A percentile compares a stretch with the other conserved stretches of the same genome.
These are phyloP conservation scores for Trichacis sp. DNA, from an alignment of 2,888 invertebrate species.

Conservation along the genomic window DNA sequence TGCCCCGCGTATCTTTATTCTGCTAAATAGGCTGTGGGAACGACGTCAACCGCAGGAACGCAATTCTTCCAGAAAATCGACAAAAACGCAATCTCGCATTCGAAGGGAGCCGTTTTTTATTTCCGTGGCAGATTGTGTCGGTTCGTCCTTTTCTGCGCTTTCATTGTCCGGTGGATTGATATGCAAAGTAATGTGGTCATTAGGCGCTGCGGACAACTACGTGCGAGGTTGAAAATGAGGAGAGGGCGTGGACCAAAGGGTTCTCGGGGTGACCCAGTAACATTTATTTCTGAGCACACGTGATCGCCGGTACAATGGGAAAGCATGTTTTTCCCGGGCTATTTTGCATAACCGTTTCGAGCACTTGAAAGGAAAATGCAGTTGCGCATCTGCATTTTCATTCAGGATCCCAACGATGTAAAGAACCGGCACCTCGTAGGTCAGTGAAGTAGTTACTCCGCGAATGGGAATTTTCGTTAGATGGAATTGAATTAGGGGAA, in stretches of 20 bases:
- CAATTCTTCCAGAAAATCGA: neutral
- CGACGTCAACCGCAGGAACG: neutral
- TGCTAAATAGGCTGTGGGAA: conserved; percentile 1
- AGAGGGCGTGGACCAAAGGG: conserved; percentile 29
- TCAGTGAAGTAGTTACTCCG: no score
- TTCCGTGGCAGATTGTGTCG: no score
- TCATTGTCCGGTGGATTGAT: no score
- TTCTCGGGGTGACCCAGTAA: conserved; percentile 30
- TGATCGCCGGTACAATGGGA: conserved; percentile 65
- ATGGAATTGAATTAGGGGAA: no score
- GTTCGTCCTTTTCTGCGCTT: no score
- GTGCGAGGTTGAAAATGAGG: neutral
- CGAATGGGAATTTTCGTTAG: no score
- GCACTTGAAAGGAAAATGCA: conserved; percentile 52
- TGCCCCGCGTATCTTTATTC: neutral
- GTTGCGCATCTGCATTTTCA: conserved; percentile 49
- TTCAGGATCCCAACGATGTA: neutral
- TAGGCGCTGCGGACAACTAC: conserved; percentile 21
- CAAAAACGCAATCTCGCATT: neutral
- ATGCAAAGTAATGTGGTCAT: conserved; percentile 36
- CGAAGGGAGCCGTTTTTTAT: no score
- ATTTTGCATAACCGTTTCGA: conserved; percentile 39
- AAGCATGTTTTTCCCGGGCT: conserved; percentile 57
- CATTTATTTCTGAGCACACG: conserved; percentile 44
- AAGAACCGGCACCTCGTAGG: no score